Conservation (phyloP, 2,797 vertebrate genomes). For the Neosilurus mollespiculum region DNA sequence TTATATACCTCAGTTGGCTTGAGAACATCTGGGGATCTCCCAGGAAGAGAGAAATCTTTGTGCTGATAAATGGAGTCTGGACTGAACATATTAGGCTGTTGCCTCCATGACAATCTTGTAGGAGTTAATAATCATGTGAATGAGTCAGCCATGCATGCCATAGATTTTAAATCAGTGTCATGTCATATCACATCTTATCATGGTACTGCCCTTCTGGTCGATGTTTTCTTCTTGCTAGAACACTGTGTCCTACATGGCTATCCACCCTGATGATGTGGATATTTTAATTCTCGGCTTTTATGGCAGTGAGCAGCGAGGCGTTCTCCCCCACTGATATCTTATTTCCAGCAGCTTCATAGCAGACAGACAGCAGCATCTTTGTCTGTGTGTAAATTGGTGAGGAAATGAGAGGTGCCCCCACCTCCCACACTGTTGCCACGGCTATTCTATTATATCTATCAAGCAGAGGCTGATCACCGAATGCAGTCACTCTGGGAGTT, state of each 20-base stretch:
- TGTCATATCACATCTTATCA: constrained; percentile 18
- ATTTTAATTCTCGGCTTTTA: constrained; percentile 34
- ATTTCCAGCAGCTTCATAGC: constrained; percentile 43
- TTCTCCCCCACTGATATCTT: constrained; percentile 44
- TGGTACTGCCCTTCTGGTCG: not conserved
- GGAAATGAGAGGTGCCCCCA: constrained; percentile 45
- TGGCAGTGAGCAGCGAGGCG: constrained; percentile 35
- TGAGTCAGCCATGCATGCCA: constrained; percentile 10
- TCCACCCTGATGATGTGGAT: constrained; percentile 29
- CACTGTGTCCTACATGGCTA: constrained; percentile 22
- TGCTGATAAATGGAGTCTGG: not conserved
- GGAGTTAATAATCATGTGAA: constrained; percentile 12
- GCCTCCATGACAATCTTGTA: not conserved
- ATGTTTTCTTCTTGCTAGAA: constrained; percentile 26
- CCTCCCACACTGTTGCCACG: constrained; percentile 17
- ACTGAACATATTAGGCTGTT: not conserved
- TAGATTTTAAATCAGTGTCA: constrained; percentile 22
- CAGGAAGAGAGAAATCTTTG: not conserved
- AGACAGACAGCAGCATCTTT: constrained; percentile 30
- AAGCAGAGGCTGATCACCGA: constrained; percentile 18
- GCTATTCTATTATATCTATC: constrained; percentile 37
- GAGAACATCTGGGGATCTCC: not conserved
- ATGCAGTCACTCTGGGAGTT: constrained; percentile 20
- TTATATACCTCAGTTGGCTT: not conserved
- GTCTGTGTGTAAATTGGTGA: constrained; percentile 48